Conservation (phyloP, 2,113 vertebrate species). For the Nothobranchius furzeri region DNA sequence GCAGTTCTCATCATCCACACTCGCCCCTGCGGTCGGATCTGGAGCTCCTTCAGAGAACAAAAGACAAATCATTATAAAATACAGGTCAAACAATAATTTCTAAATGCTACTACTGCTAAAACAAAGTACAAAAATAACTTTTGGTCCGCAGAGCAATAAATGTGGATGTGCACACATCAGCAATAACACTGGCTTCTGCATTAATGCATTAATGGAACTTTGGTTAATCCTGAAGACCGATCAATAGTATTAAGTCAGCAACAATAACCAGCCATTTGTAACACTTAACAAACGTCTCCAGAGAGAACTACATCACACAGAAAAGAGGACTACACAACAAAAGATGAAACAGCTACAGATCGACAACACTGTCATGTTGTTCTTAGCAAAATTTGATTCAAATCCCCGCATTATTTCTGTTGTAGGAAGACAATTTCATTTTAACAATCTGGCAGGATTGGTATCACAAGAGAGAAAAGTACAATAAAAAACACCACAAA, state of each 20-base stretch:
- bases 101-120: too few relatives aligned
- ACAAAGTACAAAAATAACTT: not conserved
- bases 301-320: slow-evolving; percentile 6
- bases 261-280: slow-evolving; percentile 12
- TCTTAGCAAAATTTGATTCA: too few relatives aligned
- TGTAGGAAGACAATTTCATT: too few relatives aligned
- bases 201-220: slow-evolving; percentile 21
- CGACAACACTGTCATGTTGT: too few relatives aligned
- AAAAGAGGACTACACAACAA: not conserved
- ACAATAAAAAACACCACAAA: too few relatives aligned
- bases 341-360: too few relatives aligned
- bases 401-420: too few relatives aligned
- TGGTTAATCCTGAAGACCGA: slow-evolving; percentile 25
- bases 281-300: slow-evolving; percentile 7
- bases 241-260: slow-evolving; percentile 44
- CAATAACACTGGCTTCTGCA: slow-evolving; percentile 5
- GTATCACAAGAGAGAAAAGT: too few relatives aligned
- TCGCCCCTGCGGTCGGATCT: slow-evolving; percentile 95
- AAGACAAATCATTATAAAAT: too few relatives aligned
- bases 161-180: slow-evolving; percentile 13
- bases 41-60: slow-evolving; percentile 85
- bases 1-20: slow-evolving; percentile 97
- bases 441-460: too few relatives aligned
- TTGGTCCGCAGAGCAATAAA: not conserved
- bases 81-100: too few relatives aligned